These are phyloP conservation scores for Aphelinus certus DNA, from an alignment of 1,140 invertebrate species.

Conservation along the genomic window DNA sequence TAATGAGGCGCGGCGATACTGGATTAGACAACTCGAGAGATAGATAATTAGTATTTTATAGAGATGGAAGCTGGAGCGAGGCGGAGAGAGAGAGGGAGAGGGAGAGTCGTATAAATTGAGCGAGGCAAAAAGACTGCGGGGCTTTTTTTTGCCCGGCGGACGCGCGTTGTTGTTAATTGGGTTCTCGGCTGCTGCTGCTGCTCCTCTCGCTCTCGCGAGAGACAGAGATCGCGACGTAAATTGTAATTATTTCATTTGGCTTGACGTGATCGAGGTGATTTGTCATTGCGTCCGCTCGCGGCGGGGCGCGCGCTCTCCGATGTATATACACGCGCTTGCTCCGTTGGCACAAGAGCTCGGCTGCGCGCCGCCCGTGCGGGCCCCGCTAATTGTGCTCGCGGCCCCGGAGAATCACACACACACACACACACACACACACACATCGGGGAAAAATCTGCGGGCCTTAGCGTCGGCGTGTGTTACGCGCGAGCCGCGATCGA, in stretches of 20 bases:
- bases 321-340: no score
- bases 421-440: no score
- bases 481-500: no score
- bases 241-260: conserved; percentile 34
- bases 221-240: conserved; percentile 21
- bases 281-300: conserved; percentile 14
- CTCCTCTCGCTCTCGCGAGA: background rate
- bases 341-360: no score
- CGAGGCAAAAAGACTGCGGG: background rate
- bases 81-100: background rate
- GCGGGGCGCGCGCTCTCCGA: no score
- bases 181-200: background rate
- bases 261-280: conserved; percentile 27
- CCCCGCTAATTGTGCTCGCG: no score
- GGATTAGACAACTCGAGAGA: background rate
- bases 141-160: background rate
- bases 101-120: background rate
- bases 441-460: no score
- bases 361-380: no score
- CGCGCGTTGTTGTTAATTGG: conserved; percentile 17
- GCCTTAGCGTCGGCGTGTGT: no score
- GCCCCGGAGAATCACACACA: no score
- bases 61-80: background rate
- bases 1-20: background rate
- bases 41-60: conserved; percentile 21